These are phyloP conservation scores for Palythoa grandis DNA, from an alignment of 92 coral and sea anemone species.

Conservation along the genomic window DNA sequence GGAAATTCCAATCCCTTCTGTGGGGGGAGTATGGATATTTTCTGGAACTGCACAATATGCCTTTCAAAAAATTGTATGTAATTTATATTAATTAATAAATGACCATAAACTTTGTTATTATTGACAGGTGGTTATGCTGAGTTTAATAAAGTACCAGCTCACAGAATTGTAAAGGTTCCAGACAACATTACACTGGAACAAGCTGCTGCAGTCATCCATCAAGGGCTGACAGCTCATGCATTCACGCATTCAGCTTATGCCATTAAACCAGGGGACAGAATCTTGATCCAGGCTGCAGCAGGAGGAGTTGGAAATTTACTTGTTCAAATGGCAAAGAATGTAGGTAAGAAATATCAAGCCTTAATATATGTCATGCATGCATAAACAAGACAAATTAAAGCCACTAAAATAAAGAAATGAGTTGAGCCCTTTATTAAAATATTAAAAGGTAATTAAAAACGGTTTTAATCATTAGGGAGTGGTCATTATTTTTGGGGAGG, in stretches of 20 bases:
- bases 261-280: conserved; percentile 64
- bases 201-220: conserved; percentile 78
- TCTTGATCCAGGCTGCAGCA: conserved; percentile 76
- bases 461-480: no score
- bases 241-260: conserved; percentile 63
- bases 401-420: no score
- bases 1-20: no score
- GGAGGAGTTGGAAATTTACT: conserved; percentile 81
- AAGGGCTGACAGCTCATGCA: conserved; percentile 75
- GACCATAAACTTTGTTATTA: background rate
- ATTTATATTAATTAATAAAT: no score
- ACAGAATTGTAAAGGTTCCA: conserved; percentile 64
- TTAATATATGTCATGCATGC: no score
- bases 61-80: no score
- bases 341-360: conserved; percentile 38
- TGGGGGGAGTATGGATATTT: no score
- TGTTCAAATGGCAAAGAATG: conserved; percentile 74
- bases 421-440: no score
- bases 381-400: no score
- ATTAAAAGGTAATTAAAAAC: no score
- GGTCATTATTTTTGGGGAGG: no score
- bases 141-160: conserved; percentile 66
- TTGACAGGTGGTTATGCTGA: conserved; percentile 69
- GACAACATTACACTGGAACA: conserved; percentile 65
- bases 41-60: no score